A percentile compares a stretch with the other conserved stretches of the same genome.
These are phyloP conservation scores for Gymnogyps californianus DNA, from an alignment of 2,113 vertebrate species.

Conservation along the genomic window DNA sequence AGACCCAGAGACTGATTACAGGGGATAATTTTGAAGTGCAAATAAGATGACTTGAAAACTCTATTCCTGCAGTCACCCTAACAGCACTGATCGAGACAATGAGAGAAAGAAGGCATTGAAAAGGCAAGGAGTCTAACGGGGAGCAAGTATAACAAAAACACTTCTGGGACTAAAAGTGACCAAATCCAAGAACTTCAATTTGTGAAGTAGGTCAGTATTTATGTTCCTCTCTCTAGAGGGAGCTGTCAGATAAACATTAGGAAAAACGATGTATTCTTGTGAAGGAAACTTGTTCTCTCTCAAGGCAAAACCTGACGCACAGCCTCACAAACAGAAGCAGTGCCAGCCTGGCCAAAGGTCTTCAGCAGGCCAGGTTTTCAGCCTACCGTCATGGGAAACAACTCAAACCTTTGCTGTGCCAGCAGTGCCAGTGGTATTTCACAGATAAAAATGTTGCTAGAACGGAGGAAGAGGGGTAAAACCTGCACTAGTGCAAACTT, in stretches of 20 bases:
- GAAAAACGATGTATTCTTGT: not conserved
- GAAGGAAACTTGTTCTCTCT: not conserved
- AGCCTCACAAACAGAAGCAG: not conserved
- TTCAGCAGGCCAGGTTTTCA: not conserved
- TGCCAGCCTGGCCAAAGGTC: not conserved
- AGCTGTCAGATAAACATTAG: not conserved
- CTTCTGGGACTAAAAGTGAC: not conserved
- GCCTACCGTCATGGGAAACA: not conserved
- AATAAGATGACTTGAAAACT: not conserved
- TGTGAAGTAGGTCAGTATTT: not conserved
- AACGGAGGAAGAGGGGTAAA: not conserved
- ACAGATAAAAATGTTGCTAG: not conserved
- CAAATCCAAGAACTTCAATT: not conserved
- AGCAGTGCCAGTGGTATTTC: not conserved
- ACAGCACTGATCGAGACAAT: not conserved
- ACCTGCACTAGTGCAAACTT: not conserved
- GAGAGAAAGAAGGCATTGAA: not conserved
- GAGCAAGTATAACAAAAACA: not conserved
- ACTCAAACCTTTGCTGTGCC: not conserved
- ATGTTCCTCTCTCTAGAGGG: not conserved
- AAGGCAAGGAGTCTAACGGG: rapidly evolving
- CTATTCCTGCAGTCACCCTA: not conserved
- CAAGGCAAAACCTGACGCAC: not conserved
- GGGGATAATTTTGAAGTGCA: not conserved
- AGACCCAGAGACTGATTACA: rapidly evolving